Evolutionary conservation across 2,888 invertebrate species (phyloP).

Genomic region (Caenorhabditis virilis): DNA sequence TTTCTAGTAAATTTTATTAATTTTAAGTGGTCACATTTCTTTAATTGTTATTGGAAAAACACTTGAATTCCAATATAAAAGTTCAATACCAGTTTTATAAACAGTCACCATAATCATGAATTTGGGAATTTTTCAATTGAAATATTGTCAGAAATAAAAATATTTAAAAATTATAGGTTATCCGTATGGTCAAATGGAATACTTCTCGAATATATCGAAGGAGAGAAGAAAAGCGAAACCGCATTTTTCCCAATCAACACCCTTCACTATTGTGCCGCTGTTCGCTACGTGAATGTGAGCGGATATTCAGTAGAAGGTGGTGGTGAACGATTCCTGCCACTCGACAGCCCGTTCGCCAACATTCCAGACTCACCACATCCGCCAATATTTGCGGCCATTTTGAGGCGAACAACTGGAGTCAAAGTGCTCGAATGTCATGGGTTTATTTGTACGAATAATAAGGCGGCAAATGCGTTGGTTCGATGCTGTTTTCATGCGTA

Average conservation of each 20-base stretch:
- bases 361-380: conserved; percentile 91
- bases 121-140: too few relatives aligned
- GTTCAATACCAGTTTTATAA: too few relatives aligned
- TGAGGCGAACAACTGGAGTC: conserved; percentile 91
- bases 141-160: too few relatives aligned
- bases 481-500: conserved; percentile 93
- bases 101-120: too few relatives aligned
- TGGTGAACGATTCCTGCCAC: conserved; percentile 79
- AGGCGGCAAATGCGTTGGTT: conserved; percentile 89
- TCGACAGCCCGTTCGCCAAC: conserved; percentile 93
- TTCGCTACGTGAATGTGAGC: conserved; percentile 81
- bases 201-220: conserved; percentile 88
- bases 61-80: too few relatives aligned
- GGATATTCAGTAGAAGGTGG: conserved; percentile 72
- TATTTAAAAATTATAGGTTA: conserved; percentile 44
- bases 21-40: too few relatives aligned
- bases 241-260: conserved; percentile 94
- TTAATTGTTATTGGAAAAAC: too few relatives aligned
- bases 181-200: conserved; percentile 97
- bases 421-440: conserved; percentile 97
- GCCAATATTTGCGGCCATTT: conserved; percentile 92
- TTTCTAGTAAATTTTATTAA: too few relatives aligned
- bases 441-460: conserved; percentile 93
- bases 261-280: conserved; percentile 90
- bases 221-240: conserved; percentile 87